Conservation (phyloP, 2,113 vertebrate genomes). For the Malurus alboscapulatus region DNA sequence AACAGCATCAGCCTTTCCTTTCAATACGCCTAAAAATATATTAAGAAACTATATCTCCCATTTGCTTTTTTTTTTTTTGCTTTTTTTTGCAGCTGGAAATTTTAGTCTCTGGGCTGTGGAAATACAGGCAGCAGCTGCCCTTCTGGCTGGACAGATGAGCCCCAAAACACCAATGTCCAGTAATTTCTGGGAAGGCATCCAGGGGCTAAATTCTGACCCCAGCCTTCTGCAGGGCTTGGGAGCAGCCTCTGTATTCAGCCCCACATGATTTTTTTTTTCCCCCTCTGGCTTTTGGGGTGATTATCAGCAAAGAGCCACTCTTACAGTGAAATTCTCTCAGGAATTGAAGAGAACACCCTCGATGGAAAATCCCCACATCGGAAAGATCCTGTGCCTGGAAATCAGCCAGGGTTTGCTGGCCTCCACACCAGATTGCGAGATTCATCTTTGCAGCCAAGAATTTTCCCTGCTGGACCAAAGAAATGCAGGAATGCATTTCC, state of each 20-base stretch:
- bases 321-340: not conserved
- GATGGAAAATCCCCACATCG: not conserved
- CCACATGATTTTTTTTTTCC: no score
- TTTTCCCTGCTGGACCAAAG: not conserved
- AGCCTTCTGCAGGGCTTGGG: not conserved
- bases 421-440: not conserved
- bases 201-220: not conserved
- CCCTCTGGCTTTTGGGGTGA: not conserved
- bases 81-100: not conserved
- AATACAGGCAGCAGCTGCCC: slow-evolving; percentile 14
- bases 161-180: slow-evolving; percentile 6
- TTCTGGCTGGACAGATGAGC: not conserved
- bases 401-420: not conserved
- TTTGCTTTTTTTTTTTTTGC: no score
- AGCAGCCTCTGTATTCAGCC: not conserved
- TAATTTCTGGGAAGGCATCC: slow-evolving; percentile 21
- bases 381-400: not conserved
- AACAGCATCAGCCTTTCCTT: not conserved
- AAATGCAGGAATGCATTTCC: not conserved
- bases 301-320: not conserved
- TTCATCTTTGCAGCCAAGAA: slow-evolving; percentile 30
- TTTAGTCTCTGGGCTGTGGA: not conserved
- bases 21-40: not conserved
- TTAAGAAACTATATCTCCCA: not conserved
- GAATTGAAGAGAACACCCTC: not conserved